These are phyloP conservation scores for Holcopasites calliopsidis DNA, from an alignment of 1,140 invertebrate genomes.

Conservation along the genomic window DNA sequence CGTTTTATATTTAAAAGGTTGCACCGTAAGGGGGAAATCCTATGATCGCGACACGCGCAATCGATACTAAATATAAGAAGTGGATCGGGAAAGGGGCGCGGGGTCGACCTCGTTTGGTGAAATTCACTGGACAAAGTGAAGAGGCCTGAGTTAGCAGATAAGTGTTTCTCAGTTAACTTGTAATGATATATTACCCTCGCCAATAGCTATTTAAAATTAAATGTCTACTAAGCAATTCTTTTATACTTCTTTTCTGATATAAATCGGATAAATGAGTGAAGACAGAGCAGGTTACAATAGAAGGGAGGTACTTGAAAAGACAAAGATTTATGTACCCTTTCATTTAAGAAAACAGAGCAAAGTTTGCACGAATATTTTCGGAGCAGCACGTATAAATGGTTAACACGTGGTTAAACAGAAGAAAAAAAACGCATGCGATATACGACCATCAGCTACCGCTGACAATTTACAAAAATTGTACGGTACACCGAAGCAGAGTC, in stretches of 20 bases:
- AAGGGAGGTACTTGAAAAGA: too few species aligned
- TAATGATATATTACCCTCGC: too few species aligned
- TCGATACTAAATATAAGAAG: constrained; percentile 34
- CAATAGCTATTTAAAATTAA: too few species aligned
- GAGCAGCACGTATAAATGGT: neutral
- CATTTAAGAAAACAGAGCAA: too few species aligned
- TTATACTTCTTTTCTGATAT: too few species aligned
- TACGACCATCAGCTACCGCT: neutral
- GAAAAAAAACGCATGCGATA: constrained; percentile 16
- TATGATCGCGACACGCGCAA: constrained; percentile 9
- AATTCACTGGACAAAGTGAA: too few species aligned
- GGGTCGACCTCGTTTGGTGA: neutral
- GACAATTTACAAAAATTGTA: constrained; percentile 18
- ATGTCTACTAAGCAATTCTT: too few species aligned
- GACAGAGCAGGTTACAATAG: too few species aligned
- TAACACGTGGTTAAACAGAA: neutral
- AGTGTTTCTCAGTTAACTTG: too few species aligned
- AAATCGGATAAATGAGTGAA: too few species aligned
- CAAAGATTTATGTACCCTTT: too few species aligned
- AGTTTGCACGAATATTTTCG: neutral
- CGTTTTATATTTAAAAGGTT: constrained; percentile 37
- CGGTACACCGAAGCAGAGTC: neutral
- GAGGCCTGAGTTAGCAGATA: too few species aligned
- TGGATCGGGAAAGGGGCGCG: neutral
- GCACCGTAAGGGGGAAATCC: constrained; percentile 25